These are phyloP conservation scores for Caretta caretta DNA, from an alignment of 2,113 vertebrate species.

Conservation along the genomic window DNA sequence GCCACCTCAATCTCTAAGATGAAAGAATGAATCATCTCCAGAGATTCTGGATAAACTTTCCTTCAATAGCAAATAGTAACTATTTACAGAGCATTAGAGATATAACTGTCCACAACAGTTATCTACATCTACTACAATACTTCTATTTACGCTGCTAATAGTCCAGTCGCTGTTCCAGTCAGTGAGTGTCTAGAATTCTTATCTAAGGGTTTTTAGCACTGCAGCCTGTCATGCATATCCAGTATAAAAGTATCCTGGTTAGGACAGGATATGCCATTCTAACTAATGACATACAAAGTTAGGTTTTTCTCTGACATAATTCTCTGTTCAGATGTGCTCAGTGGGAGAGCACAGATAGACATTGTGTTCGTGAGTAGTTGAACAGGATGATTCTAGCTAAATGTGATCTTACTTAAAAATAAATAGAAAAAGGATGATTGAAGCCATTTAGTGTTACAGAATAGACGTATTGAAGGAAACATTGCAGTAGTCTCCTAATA, in stretches of 20 bases:
- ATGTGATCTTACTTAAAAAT: not conserved
- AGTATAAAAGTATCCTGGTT: not conserved
- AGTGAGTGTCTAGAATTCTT: not conserved
- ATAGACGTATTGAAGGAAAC: not conserved
- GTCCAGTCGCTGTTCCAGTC: rapidly evolving
- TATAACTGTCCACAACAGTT: not conserved
- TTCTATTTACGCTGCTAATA: rapidly evolving
- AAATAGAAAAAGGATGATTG: not conserved
- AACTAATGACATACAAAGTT: not conserved
- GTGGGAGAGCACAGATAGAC: not conserved
- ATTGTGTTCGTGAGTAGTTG: not conserved
- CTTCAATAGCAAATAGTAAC: rapidly evolving
- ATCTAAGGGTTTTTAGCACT: not conserved
- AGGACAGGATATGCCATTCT: not conserved
- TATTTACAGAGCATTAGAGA: not conserved
- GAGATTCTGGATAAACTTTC: not conserved
- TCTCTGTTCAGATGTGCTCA: not conserved
- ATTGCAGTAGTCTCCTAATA: not conserved
- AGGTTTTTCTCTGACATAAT: not conserved
- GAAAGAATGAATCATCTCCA: not conserved
- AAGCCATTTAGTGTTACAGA: not conserved
- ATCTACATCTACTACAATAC: not conserved
- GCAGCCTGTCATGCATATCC: not conserved
- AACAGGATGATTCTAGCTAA: not conserved
- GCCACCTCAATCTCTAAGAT: not conserved